Evolutionary conservation across 37 sponge, comb jelly and placozoan species (phyloP), one percentile per base, ranked within the genome.

Genomic region (Theonella swinhoei): DNA sequence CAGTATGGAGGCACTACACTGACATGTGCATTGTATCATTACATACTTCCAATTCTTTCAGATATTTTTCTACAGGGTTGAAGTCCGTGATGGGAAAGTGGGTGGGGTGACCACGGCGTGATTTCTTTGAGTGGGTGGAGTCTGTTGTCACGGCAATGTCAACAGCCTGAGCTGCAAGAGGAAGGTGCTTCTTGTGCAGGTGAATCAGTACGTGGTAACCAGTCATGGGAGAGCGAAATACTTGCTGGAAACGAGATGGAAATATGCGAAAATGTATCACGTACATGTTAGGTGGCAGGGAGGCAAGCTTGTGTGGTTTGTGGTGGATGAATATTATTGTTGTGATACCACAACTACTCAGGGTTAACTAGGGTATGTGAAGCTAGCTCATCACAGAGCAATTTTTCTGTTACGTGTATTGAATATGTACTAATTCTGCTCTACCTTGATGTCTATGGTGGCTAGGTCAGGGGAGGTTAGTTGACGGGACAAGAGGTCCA

Each of bases 121-220:
- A 77, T 25, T 60, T 70, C 3, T 26, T 14, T 3, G 64, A 41
- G 19, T 43, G 81, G 32, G 78, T 4, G 54, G 65, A 62, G 64
- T 30, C 72, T 31, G 85, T 70, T 65, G 17, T 80, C 64, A 70
- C 64, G 40, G 82, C 39, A 7, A 31, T 7, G 70, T 94, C 95
- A 68, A 95, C 88, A 78, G 79, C 85, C 29, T 61, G 79, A 20
- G 73, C 63, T 2, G 79, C 35, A 9, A 70, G 87, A 71, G 91
- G 76, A 17, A 92, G 61, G 39, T 86, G 78, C 54, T 78, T 87
- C 64, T 69, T 73, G 62, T 89, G 35, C 29, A 97, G 81, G 39
- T 92, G 85, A 70, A 97, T 95, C 61, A 97, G 76, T 0, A 92
- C 88, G 83, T 95, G 68, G 68, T 83, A 97, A 68, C 89, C 93